Evolutionary conservation across 2,888 invertebrate genomes (phyloP).

Genomic region (Cheilosia urbana): DNA sequence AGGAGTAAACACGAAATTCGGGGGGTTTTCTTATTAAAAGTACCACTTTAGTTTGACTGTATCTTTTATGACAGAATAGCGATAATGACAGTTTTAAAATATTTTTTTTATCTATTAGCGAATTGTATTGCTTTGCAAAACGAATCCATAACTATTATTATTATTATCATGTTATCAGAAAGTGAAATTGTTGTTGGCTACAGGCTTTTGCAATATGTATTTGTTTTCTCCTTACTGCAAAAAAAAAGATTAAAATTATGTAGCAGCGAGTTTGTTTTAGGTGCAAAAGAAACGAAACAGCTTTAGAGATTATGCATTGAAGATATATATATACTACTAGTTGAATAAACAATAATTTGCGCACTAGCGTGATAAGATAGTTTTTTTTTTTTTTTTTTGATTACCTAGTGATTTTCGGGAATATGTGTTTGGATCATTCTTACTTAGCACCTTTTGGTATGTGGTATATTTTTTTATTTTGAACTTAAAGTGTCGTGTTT

Average conservation of each 20-base stretch:
- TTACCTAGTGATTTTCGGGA: too few species aligned
- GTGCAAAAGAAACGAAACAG: constrained; percentile 21
- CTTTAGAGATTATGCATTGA: constrained; percentile 24
- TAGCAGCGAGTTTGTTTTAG: constrained; percentile 7
- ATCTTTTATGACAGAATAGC: constrained; percentile 37
- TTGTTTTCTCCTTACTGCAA: constrained; percentile 2
- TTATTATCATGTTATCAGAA: constrained; percentile 52
- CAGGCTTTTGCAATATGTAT: constrained; percentile 28
- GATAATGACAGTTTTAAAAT: constrained; percentile 32
- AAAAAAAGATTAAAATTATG: constrained; percentile 39
- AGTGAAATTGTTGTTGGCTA: constrained; percentile 38
- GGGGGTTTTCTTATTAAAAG: constrained; percentile 40
- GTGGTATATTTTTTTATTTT: neutral
- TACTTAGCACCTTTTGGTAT: neutral
- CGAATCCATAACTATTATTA: constrained; percentile 9
- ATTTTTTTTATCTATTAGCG: constrained; percentile 12
- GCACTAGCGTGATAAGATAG: constrained; percentile 54
- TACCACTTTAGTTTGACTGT: constrained; percentile 2
- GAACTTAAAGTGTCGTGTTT: neutral
- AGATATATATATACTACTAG: constrained; percentile 13
- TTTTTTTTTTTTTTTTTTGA: constrained; percentile 34
- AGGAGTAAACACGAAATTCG: constrained; percentile 18
- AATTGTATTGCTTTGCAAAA: constrained; percentile 19
- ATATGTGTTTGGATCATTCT: neutral
- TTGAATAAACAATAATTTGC: constrained; percentile 6